phyloP scores from a whole-genome alignment of 2,888 invertebrate species.

The Hemicrepidius hirtus region DNA sequence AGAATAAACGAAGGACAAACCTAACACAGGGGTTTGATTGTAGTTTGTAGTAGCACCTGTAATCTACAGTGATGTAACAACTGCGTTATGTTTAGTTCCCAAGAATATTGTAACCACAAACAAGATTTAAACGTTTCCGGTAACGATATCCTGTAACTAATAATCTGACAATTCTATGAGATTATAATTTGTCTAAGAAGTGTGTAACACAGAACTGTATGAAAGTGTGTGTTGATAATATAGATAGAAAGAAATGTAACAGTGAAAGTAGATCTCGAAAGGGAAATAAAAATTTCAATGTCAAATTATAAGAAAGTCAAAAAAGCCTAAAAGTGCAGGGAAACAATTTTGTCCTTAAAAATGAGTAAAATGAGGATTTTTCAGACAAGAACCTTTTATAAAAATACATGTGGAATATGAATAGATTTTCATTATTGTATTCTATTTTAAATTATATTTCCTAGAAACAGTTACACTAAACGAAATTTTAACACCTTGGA shows the following conservation, averaged over 20 bases:
- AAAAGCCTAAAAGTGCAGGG: too few species aligned
- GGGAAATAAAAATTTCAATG: too few species aligned
- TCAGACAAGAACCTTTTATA: too few species aligned
- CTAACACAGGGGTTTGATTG: background rate
- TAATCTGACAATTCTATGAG: constrained; percentile 14
- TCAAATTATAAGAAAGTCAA: too few species aligned
- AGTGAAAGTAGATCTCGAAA: background rate
- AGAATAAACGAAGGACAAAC: background rate
- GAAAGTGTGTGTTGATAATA: background rate
- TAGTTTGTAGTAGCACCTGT: too few species aligned
- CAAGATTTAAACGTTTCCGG: constrained; percentile 30
- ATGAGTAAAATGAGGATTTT: too few species aligned
- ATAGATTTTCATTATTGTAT: too few species aligned
- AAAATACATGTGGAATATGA: too few species aligned
- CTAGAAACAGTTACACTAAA: background rate
- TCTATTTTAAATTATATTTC: background rate
- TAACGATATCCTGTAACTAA: constrained; percentile 22
- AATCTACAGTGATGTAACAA: background rate
- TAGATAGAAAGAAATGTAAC: too few species aligned
- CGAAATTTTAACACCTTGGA: constrained; percentile 2
- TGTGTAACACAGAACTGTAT: background rate
- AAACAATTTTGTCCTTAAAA: too few species aligned
- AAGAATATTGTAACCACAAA: constrained; percentile 34
- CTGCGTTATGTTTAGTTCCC: constrained; percentile 27
- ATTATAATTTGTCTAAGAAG: constrained; percentile 27